Base-by-base conservation (phyloP, 2,888 invertebrate genomes). In the Flabesymbios commensalis region DNA sequence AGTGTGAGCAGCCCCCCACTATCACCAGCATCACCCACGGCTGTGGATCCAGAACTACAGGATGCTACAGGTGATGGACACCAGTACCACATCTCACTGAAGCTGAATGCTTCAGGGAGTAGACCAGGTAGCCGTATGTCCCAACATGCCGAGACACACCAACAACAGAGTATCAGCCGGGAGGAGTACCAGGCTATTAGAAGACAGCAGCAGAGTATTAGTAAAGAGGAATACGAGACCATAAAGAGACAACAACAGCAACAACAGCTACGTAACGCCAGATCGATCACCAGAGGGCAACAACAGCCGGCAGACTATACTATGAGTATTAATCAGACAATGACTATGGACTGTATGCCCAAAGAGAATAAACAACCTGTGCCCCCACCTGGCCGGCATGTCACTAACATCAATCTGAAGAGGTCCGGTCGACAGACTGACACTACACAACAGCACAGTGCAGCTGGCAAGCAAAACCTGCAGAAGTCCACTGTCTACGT, bases 281-380 rank as follows among this genome's bases (percentile, higher is more conserved):
- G n/a, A n/a, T n/a, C n/a, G n/a, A n/a, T n/a, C n/a, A n/a, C n/a
- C n/a, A n/a, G n/a, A n/a, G n/a, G n/a, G n/a, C n/a, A n/a, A n/a
- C n/a, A n/a, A n/a, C n/a, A n/a, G n/a, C n/a, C n/a, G n/a, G n/a
- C 64, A 4, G 47, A 51, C 24, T 68, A 60, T 51, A 63, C 45
- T 29, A 69, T 69, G 69, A 43, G n/a, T n/a, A 36, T 69, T 36
- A 57, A 66, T 36, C 67, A 69, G 43, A 67, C 69, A 17, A 69
- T 69, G 69, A 69, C 66, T 1, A 68, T 69, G 64, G 64, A 60
- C 41, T 69, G 67, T 54, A 45, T 7, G 42, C 24, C 19, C 22
- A 14, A 17, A 22, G 33, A 41, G n/a, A n/a, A n/a, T n/a, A n/a
- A n/a, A n/a, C n/a, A n/a, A n/a, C n/a, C n/a, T n/a, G n/a, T n/a